Evolutionary conservation across 2,113 vertebrate species (phyloP).

Genomic region (Lichenostomus cassidix): DNA sequence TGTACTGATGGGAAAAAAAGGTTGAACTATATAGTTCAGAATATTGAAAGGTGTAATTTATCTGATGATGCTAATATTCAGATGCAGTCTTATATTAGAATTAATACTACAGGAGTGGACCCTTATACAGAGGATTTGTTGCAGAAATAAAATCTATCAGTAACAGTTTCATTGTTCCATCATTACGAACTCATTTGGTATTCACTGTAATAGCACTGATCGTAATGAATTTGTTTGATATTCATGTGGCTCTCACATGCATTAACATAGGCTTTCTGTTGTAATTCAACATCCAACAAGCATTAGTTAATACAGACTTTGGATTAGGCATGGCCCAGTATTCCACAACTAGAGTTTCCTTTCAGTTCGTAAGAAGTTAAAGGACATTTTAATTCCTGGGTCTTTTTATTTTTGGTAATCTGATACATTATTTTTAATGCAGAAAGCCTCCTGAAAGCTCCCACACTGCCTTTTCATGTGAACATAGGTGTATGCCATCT

Average conservation of each 20-base stretch:
- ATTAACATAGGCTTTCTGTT: slow-evolving; percentile 75
- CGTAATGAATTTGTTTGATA: slow-evolving; percentile 84
- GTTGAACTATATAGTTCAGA: slow-evolving; percentile 9
- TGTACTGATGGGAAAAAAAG: neutral
- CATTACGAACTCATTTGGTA: slow-evolving; percentile 81
- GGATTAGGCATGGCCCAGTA: slow-evolving; percentile 55
- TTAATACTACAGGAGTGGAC: slow-evolving; percentile 73
- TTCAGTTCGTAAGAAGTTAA: slow-evolving; percentile 9
- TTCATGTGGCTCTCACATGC: slow-evolving; percentile 77
- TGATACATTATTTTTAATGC: neutral
- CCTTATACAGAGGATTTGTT: slow-evolving; percentile 75
- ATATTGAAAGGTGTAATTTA: slow-evolving; percentile 67
- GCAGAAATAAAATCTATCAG: slow-evolving; percentile 81
- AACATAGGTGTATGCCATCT: slow-evolving; percentile 7
- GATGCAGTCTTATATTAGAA: slow-evolving; percentile 70
- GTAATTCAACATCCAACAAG: slow-evolving; percentile 79
- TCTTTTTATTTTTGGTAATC: neutral
- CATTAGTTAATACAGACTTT: slow-evolving; percentile 73
- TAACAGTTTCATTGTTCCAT: slow-evolving; percentile 80
- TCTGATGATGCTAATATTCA: slow-evolving; percentile 71
- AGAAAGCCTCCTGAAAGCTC: neutral
- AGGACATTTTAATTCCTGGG: neutral
- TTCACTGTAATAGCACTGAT: slow-evolving; percentile 82
- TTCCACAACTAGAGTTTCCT: slow-evolving; percentile 34
- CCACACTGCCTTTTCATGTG: neutral